Evolutionary conservation across 2,797 vertebrate genomes (phyloP), one percentile per base, ranked within the genome.

Genomic region (Tragopan temminckii): DNA sequence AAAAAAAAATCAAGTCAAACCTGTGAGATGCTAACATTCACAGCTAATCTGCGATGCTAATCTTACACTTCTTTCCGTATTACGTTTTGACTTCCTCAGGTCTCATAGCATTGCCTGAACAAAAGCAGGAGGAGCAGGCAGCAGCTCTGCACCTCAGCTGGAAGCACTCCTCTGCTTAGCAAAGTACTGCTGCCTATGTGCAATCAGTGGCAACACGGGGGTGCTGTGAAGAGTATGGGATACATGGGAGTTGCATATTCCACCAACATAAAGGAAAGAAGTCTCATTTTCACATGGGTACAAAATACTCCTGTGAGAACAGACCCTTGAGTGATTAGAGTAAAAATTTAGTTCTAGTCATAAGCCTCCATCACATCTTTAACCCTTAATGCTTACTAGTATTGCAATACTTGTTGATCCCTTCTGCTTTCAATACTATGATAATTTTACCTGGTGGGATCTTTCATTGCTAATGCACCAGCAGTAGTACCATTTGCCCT

Each of bases 351-450:
- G 38, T 38, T 11, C 20, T 50, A 50, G 42, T 77, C 50, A 81
- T 42, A 87, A 71, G 21, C 3, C 8, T 7, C 9, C 43, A 50
- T 55, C n/a, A 31, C 38, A 69, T 55, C n/a, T 86, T 79, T 58
- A 46, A 69, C 13, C 3, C 75, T 67, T 84, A 86, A 53, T 81
- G 68, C 57, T 50, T 76, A 14, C 57, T 90, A 59, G 21, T 58
- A 68, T 88, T 71, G 25, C 48, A 88, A 40, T 46, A 70, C 1
- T 48, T 79, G 45, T 33, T 40, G 50, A 69, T 79, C 29, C 33
- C 71, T 92, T 92, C 48, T 86, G 59, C 74, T 94, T 29, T 57
- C 55, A 59, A 40, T 74, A 80, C 40, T 40, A 74, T 64, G 36
- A 33, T 13, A 91, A 64, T 74, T 67, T 45, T 82, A 80, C 80